These are phyloP conservation scores for Circaetus cinerascens DNA, from an alignment of 2,113 vertebrate genomes.

Conservation along the genomic window DNA sequence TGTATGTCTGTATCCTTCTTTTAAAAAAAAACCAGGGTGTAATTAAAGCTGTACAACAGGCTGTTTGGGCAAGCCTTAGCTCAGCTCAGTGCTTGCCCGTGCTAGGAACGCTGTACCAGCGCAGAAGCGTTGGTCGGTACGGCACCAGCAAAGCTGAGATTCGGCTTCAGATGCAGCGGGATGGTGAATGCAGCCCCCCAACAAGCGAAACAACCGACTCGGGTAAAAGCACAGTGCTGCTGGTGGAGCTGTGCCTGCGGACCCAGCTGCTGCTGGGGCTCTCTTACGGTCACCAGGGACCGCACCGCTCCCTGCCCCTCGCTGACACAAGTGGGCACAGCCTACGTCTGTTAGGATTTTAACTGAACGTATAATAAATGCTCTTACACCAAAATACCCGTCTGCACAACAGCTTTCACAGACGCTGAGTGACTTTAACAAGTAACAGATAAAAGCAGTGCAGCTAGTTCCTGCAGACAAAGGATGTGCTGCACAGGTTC, in stretches of 20 bases:
- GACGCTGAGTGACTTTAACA: not conserved
- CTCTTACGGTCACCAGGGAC: not conserved
- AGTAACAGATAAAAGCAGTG: not conserved
- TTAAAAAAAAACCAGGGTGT: not conserved
- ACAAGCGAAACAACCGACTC: fast-evolving
- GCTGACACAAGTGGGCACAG: not conserved
- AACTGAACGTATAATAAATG: not conserved
- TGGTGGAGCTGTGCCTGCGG: not conserved
- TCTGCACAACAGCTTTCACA: not conserved
- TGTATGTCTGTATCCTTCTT: not conserved
- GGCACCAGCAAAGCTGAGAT: not conserved
- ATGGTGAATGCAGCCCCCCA: not conserved
- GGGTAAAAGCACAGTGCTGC: not conserved
- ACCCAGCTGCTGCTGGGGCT: not conserved
- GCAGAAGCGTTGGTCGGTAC: fast-evolving
- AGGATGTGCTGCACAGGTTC: not conserved
- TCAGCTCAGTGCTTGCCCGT: fast-evolving
- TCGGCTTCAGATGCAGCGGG: not conserved
- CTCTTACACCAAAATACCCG: not conserved
- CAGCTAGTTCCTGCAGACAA: not conserved
- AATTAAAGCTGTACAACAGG: not conserved
- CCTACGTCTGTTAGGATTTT: not conserved
- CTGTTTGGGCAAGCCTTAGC: not conserved
- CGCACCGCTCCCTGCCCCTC: not conserved
- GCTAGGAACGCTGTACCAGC: not conserved